phyloP scores from a whole-genome alignment of 2,888 invertebrate genomes.

The Sicus ferrugineus region DNA sequence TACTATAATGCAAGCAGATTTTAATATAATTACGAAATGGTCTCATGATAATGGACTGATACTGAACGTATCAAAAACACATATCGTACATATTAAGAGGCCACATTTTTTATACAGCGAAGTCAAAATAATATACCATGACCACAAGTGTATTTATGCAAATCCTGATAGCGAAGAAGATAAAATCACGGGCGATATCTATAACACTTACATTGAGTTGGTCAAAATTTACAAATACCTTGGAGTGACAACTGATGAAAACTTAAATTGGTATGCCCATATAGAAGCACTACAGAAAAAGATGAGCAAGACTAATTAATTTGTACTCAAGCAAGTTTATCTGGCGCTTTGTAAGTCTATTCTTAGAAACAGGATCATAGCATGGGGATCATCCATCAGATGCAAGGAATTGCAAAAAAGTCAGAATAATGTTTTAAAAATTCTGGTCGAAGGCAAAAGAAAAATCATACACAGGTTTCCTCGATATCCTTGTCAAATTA shows the following conservation, averaged over 20 bases:
- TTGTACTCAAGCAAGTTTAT: background rate
- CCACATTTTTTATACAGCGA: background rate
- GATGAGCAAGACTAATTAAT: background rate
- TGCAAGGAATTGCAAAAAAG: background rate
- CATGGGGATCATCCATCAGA: background rate
- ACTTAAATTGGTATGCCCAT: background rate
- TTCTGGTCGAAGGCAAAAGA: background rate
- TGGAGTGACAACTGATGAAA: background rate
- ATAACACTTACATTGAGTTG: background rate
- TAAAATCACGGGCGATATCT: background rate
- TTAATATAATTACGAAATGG: background rate
- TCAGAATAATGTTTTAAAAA: background rate
- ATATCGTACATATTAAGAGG: background rate
- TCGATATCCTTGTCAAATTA: background rate
- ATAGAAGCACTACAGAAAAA: conserved; percentile 2
- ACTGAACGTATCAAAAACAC: background rate
- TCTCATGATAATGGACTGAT: background rate
- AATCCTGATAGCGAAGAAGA: background rate
- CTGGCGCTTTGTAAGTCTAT: background rate
- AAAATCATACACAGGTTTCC: background rate
- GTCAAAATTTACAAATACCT: background rate
- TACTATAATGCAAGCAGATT: background rate
- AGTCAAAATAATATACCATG: background rate
- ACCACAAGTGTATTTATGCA: background rate
- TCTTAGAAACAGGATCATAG: background rate